Conservation (phyloP, 2,888 invertebrate genomes). For the Epiblema foenella region DNA sequence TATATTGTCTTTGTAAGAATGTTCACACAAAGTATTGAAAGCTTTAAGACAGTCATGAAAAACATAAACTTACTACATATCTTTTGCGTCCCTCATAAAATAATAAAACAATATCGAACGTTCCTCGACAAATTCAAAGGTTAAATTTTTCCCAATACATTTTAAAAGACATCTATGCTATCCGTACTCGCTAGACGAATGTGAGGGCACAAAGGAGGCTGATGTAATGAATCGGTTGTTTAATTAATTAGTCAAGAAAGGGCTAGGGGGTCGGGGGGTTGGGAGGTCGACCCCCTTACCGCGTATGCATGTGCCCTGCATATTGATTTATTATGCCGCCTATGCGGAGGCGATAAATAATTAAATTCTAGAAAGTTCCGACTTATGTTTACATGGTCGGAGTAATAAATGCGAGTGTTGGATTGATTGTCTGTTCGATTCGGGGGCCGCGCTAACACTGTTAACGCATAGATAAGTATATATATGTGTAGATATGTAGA, state of each 20-base stretch:
- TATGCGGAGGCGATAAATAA: slow-evolving; percentile 77
- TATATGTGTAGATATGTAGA: not conserved
- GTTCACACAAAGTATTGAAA: too few species aligned
- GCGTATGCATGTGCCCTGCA: slow-evolving; percentile 80
- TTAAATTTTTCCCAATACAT: slow-evolving; percentile 11
- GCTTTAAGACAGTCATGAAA: not conserved
- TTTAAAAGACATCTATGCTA: slow-evolving; percentile 53
- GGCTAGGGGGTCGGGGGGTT: slow-evolving; percentile 58
- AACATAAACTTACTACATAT: not conserved
- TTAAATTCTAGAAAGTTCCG: slow-evolving; percentile 81
- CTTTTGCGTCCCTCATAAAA: not conserved
- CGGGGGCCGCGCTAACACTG: slow-evolving; percentile 4
- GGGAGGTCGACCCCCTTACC: slow-evolving; percentile 55
- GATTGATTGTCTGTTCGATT: slow-evolving; percentile 37
- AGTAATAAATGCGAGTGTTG: slow-evolving; percentile 46
- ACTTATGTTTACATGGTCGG: slow-evolving; percentile 66
- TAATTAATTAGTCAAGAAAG: slow-evolving; percentile 89
- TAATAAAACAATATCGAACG: not conserved
- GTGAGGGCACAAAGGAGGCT: slow-evolving; percentile 82
- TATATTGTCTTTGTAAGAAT: too few species aligned
- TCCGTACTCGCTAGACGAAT: slow-evolving; percentile 78
- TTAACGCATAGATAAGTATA: slow-evolving; percentile 1
- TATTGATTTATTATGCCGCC: slow-evolving; percentile 83
- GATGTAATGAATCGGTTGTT: slow-evolving; percentile 90
- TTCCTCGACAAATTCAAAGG: not conserved